These are phyloP conservation scores for Conus betulinus DNA, from an alignment of 1,140 invertebrate genomes.

Conservation along the genomic window DNA sequence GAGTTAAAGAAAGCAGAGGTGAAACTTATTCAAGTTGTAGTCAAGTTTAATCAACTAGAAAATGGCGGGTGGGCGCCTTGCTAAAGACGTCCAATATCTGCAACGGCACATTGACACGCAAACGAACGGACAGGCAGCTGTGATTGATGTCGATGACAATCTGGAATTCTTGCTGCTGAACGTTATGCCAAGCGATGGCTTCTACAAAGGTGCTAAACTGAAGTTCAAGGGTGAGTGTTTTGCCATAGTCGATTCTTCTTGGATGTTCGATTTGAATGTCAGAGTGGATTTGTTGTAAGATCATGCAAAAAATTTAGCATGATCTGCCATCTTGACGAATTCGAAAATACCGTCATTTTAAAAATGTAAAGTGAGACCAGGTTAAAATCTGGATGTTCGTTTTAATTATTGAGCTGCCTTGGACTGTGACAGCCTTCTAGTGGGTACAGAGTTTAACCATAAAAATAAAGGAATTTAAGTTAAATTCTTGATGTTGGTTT, in stretches of 20 bases:
- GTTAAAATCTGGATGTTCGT: no score
- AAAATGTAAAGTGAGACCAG: no score
- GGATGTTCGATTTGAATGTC: background rate
- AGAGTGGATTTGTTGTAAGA: background rate
- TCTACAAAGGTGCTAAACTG: slow-evolving; percentile 53
- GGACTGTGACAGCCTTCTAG: no score
- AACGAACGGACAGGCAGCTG: slow-evolving; percentile 49
- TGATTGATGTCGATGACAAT: slow-evolving; percentile 44
- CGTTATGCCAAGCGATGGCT: slow-evolving; percentile 50
- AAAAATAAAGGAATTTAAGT: no score
- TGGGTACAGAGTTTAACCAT: no score
- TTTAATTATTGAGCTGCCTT: no score
- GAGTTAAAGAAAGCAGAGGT: no score
- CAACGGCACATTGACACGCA: slow-evolving; percentile 44
- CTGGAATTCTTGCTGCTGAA: slow-evolving; percentile 41
- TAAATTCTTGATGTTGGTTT: no score
- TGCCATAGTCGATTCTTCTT: background rate
- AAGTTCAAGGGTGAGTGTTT: slow-evolving; percentile 54
- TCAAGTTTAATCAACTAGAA: background rate
- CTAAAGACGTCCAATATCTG: slow-evolving; percentile 53
- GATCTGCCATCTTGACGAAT: background rate
- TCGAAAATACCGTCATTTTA: no score
- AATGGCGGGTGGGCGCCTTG: slow-evolving; percentile 37
- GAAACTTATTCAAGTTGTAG: no score
- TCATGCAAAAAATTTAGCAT: background rate